Evolutionary conservation across 2,888 invertebrate species (phyloP).

Genomic region (Leucoptera coffeella): DNA sequence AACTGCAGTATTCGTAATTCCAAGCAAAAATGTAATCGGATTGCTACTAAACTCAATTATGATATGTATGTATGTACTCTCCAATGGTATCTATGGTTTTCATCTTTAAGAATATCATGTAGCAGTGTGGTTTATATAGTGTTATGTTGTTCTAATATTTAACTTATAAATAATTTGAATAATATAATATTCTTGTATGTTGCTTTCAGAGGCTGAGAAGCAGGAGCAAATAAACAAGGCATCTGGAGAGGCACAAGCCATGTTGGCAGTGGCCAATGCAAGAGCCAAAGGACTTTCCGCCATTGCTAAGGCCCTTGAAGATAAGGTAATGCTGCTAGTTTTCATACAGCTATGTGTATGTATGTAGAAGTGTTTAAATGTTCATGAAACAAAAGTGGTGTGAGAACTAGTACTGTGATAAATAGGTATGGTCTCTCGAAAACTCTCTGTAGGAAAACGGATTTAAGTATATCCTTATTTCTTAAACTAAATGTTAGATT

Average conservation of each 20-base stretch:
- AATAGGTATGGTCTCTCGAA: neutral
- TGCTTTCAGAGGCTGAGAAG: conserved; percentile 75
- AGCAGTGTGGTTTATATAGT: no score
- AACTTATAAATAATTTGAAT: no score
- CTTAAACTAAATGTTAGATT: no score
- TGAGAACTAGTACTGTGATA: neutral
- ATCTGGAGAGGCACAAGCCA: conserved; percentile 84
- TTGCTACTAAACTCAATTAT: no score
- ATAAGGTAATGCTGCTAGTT: conserved; percentile 12
- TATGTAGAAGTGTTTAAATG: neutral
- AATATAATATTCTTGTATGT: neutral
- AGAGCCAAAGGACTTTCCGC: conserved; percentile 76
- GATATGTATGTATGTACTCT: no score
- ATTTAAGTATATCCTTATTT: no score
- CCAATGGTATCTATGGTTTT: no score
- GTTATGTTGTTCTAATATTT: no score
- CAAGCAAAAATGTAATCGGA: no score
- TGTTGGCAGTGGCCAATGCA: conserved; percentile 87
- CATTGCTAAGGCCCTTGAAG: conserved; percentile 59
- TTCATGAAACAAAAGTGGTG: neutral
- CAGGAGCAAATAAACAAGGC: conserved; percentile 94
- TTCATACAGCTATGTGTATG: neutral
- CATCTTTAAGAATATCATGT: no score
- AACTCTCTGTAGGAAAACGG: conserved; percentile 2
- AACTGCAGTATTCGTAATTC: no score